These are phyloP conservation scores for Discoglossus pictus DNA, from an alignment of 2,797 vertebrate genomes.

Conservation along the genomic window DNA sequence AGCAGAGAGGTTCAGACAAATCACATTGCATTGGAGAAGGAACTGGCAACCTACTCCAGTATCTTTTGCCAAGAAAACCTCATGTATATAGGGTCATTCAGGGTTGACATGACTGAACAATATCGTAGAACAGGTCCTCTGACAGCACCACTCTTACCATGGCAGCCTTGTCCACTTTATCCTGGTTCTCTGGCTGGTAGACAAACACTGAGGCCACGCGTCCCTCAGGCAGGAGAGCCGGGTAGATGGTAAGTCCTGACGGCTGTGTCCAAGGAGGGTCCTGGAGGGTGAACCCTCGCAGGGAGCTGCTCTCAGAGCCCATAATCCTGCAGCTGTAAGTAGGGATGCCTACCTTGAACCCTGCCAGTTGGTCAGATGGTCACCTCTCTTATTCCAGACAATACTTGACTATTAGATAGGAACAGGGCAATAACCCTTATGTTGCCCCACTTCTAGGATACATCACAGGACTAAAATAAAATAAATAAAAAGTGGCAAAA, in stretches of 20 bases:
- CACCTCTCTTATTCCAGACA: not conserved
- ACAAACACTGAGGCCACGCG: constrained; percentile 88
- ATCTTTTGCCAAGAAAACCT: too few species aligned
- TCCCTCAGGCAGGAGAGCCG: constrained; percentile 83
- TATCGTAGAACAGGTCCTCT: too few species aligned
- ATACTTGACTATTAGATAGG: too few species aligned
- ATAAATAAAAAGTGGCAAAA: too few species aligned
- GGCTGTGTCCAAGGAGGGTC: constrained; percentile 79
- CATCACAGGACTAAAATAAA: too few species aligned
- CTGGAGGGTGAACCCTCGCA: constrained; percentile 77
- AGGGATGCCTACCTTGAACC: constrained; percentile 43
- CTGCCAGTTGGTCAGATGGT: constrained; percentile 14
- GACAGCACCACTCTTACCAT: constrained; percentile 76
- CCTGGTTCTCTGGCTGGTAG: constrained; percentile 85
- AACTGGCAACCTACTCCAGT: too few species aligned
- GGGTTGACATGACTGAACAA: too few species aligned
- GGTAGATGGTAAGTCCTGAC: constrained; percentile 80
- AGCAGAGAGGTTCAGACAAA: too few species aligned
- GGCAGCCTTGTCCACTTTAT: constrained; percentile 93
- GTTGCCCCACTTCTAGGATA: too few species aligned
- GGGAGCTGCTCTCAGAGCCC: constrained; percentile 91
- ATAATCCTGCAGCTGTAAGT: constrained; percentile 64
- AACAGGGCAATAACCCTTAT: too few species aligned
- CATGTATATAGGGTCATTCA: too few species aligned
- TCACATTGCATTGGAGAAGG: too few species aligned